Evolutionary conservation across 2,888 invertebrate genomes (phyloP).

Genomic region (Dryococelus australis): DNA sequence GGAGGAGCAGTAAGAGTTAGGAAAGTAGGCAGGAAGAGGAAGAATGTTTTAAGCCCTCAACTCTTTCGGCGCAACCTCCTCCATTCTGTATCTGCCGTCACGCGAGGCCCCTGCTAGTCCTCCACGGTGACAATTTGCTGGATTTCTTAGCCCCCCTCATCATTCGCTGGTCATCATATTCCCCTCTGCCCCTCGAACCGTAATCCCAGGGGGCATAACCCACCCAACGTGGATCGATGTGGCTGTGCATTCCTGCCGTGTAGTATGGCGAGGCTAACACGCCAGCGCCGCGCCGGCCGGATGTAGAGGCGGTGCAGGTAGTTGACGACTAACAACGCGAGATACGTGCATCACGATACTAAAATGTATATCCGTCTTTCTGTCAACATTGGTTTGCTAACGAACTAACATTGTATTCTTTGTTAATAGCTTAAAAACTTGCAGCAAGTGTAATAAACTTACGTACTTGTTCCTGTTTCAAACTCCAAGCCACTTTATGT

Average conservation of each 20-base stretch:
- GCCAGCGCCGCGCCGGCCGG: not conserved
- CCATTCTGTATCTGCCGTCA: not conserved
- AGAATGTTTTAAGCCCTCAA: not conserved
- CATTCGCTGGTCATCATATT: not conserved
- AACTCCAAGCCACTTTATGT: too few species aligned
- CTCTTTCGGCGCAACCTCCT: not conserved
- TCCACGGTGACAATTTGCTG: slow-evolving; percentile 11
- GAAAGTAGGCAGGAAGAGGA: slow-evolving; percentile 16
- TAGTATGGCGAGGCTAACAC: not conserved
- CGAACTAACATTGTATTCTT: too few species aligned
- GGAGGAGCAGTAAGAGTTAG: not conserved
- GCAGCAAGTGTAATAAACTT: too few species aligned
- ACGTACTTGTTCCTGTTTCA: too few species aligned
- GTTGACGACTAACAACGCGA: too few species aligned
- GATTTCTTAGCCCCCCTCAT: not conserved
- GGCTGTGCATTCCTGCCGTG: slow-evolving; percentile 8
- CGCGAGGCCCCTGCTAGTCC: not conserved
- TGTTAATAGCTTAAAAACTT: too few species aligned
- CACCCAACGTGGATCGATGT: not conserved
- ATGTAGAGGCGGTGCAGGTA: too few species aligned
- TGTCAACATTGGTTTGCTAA: too few species aligned
- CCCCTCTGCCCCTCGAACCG: not conserved
- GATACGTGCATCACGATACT: too few species aligned
- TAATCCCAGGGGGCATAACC: not conserved
- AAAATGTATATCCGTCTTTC: too few species aligned